phyloP scores from a whole-genome alignment of 1,140 invertebrate species.

The Drosophila orosa region DNA sequence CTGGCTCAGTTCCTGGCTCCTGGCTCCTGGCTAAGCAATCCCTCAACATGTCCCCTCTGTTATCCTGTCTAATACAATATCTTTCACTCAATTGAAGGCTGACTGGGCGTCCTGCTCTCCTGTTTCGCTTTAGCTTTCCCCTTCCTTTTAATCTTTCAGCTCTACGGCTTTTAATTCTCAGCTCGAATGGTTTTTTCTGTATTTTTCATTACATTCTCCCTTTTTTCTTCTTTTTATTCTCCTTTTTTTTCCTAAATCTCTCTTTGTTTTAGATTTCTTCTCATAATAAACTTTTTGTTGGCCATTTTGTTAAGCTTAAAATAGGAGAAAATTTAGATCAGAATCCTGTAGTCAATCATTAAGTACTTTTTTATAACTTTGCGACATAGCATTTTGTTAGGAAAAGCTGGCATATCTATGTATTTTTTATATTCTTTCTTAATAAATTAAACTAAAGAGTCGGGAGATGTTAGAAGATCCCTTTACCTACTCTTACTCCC shows the following conservation, averaged over 20 bases:
- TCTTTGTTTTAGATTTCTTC: background rate
- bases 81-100: conserved; percentile 35
- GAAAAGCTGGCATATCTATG: background rate
- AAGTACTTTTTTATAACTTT: background rate
- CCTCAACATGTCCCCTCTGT: conserved; percentile 17
- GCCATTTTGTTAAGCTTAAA: background rate
- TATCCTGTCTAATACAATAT: conserved; percentile 43
- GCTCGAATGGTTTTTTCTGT: background rate
- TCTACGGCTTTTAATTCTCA: background rate
- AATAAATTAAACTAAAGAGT: background rate
- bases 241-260: background rate
- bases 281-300: background rate
- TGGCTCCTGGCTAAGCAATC: background rate
- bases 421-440: too few species aligned
- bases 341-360: background rate
- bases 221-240: background rate
- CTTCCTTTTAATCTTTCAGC: background rate
- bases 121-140: background rate
- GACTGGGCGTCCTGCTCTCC: background rate
- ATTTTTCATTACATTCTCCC: background rate
- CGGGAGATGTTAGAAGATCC: background rate
- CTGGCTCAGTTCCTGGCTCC: background rate
- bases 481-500: background rate
- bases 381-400: background rate
- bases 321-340: background rate